Conservation (phyloP, 2,888 invertebrate genomes). For the Campaea margaritaria region DNA sequence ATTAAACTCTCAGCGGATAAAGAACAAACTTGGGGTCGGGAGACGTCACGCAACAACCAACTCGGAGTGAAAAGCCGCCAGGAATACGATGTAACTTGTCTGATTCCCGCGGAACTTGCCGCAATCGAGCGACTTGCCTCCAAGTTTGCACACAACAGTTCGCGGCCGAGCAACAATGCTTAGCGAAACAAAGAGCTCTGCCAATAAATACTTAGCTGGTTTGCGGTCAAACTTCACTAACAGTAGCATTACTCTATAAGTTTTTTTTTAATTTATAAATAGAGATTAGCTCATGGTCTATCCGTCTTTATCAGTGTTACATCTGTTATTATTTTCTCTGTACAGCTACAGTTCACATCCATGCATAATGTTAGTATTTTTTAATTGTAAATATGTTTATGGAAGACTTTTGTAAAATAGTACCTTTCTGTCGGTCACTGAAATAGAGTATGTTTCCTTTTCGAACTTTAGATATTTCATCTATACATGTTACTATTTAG, state of each 20-base stretch:
- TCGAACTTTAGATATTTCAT: too few relatives aligned
- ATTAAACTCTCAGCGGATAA: constrained; percentile 69
- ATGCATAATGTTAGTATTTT: too few relatives aligned
- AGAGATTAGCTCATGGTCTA: too few relatives aligned
- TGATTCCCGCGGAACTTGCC: constrained; percentile 72
- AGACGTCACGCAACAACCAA: constrained; percentile 74
- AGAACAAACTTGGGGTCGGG: constrained; percentile 72
- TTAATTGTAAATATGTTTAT: too few relatives aligned
- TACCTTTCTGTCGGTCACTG: too few relatives aligned
- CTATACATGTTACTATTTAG: too few relatives aligned
- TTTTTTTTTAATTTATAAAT: neutral
- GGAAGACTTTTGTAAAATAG: too few relatives aligned
- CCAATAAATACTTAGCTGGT: constrained; percentile 57
- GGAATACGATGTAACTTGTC: constrained; percentile 76
- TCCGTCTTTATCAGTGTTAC: too few relatives aligned
- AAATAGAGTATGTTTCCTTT: too few relatives aligned
- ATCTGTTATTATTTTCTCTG: too few relatives aligned
- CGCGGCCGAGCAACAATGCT: constrained; percentile 72
- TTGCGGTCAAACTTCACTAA: constrained; percentile 18
- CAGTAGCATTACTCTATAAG: neutral
- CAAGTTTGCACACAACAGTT: constrained; percentile 70
- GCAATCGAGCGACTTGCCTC: constrained; percentile 68
- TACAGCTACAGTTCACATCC: too few relatives aligned
- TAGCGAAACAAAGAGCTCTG: constrained; percentile 68
- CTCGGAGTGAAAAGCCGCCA: constrained; percentile 72